These are phyloP conservation scores for Carettochelys insculpta DNA, from an alignment of 2,113 vertebrate genomes.

Conservation along the genomic window DNA sequence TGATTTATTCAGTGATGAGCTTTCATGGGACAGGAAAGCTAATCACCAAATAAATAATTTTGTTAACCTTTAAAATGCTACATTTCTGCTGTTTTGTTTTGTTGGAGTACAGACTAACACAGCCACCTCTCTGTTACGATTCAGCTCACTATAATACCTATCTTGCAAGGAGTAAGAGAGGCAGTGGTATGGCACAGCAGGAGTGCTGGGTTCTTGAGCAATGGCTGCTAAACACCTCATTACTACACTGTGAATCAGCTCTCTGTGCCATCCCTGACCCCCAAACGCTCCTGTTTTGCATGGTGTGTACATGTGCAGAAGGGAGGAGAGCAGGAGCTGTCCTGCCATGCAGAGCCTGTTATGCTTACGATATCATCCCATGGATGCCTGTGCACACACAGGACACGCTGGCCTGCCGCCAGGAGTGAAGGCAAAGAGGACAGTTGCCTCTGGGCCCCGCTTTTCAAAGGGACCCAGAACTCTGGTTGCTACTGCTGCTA, in stretches of 20 bases:
- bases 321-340: not conserved
- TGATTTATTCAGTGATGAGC: too few species aligned
- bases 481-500: too few species aligned
- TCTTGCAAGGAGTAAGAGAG: not conserved
- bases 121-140: too few species aligned
- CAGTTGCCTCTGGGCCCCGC: too few species aligned
- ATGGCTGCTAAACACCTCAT: slow-evolving; percentile 5
- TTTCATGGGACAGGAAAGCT: too few species aligned
- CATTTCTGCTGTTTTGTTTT: too few species aligned
- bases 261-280: not conserved
- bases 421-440: too few species aligned
- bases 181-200: not conserved
- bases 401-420: too few species aligned
- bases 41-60: too few species aligned
- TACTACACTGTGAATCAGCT: not conserved
- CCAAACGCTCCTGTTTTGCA: not conserved
- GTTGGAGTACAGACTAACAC: too few species aligned
- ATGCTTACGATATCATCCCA: not conserved
- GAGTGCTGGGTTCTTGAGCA: slow-evolving; percentile 4
- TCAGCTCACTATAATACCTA: not conserved
- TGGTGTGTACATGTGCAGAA: not conserved
- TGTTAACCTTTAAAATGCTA: too few species aligned
- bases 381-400: not conserved
- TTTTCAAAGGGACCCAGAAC: too few species aligned
- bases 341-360: not conserved